A percentile compares a stretch with the other conserved stretches of the same genome.
phyloP scores from a whole-genome alignment of 2,113 vertebrate genomes.

The Cyprinodon tularosa region DNA sequence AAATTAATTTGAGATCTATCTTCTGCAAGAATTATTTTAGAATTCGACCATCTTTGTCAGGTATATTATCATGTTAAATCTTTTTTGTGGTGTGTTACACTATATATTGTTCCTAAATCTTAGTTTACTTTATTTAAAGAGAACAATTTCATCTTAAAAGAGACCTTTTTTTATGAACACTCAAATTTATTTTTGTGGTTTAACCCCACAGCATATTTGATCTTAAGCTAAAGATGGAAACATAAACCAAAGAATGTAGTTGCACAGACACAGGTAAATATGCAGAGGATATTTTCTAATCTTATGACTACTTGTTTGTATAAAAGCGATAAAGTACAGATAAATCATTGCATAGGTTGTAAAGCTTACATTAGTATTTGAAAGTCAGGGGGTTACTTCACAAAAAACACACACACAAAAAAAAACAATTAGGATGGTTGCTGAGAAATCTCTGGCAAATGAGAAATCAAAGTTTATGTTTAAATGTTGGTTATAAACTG shows the following conservation, averaged over 20 bases:
- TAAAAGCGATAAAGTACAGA: constrained; percentile 12
- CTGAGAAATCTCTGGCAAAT: constrained; percentile 10
- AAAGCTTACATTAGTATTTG: constrained; percentile 24
- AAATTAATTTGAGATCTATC: no score
- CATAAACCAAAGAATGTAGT: constrained; percentile 26
- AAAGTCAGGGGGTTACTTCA: constrained; percentile 14
- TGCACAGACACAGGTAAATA: constrained; percentile 3
- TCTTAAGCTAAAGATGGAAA: constrained; percentile 17
- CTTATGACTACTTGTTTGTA: constrained; percentile 21
- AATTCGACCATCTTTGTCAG: constrained; percentile 10
- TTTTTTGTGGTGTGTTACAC: not conserved
- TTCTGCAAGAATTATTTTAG: not conserved
- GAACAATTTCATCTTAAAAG: not conserved
- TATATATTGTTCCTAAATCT: constrained; percentile 9
- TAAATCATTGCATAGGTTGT: not conserved
- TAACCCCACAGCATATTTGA: constrained; percentile 4
- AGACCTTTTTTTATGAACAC: constrained; percentile 12
- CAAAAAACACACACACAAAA: constrained; percentile 21
- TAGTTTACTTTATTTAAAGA: constrained; percentile 19
- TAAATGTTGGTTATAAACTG: constrained; percentile 4
- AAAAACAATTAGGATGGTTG: constrained; percentile 39
- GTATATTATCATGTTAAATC: not conserved
- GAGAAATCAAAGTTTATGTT: not conserved
- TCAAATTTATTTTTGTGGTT: constrained; percentile 34
- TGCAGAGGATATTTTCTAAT: constrained; percentile 13